Conservation (phyloP, 2,888 invertebrate species). For the Apotomis capreana region DNA sequence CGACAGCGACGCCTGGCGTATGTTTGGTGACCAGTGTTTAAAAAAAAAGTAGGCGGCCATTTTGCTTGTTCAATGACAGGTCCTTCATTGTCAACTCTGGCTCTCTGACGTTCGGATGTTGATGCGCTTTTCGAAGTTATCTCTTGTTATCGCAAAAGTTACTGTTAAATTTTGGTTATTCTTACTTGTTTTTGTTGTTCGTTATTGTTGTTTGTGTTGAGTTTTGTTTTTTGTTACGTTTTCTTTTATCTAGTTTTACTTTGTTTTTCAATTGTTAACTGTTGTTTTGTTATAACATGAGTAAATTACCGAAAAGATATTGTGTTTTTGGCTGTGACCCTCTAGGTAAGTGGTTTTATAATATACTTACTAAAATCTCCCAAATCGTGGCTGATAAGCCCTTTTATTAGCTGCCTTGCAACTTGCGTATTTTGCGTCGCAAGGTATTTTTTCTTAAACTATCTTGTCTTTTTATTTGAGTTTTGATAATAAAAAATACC, state of each 20-base stretch:
- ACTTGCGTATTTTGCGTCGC: too few species aligned
- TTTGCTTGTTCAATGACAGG: neutral
- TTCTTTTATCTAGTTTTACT: neutral
- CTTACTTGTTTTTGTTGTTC: neutral
- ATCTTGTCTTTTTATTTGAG: too few species aligned
- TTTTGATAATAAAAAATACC: too few species aligned
- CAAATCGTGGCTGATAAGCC: neutral
- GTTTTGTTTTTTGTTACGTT: neutral
- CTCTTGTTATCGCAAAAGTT: neutral
- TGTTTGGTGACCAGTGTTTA: too few species aligned
- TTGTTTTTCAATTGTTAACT: neutral
- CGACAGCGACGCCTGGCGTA: neutral
- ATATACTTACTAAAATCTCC: neutral
- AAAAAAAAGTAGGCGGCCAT: neutral
- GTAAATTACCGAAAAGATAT: neutral
- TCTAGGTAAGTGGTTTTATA: neutral
- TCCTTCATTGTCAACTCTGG: neutral
- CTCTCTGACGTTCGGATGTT: neutral
- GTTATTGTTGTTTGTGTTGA: too few species aligned
- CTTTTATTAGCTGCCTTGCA: too few species aligned
- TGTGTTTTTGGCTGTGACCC: neutral
- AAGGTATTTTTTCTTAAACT: too few species aligned
- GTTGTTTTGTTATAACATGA: slow-evolving; percentile 1
- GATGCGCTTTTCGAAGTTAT: neutral
- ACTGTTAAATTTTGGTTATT: neutral